Evolutionary conservation across 2,797 vertebrate species (phyloP).

Genomic region (Geotrypetes seraphini): DNA sequence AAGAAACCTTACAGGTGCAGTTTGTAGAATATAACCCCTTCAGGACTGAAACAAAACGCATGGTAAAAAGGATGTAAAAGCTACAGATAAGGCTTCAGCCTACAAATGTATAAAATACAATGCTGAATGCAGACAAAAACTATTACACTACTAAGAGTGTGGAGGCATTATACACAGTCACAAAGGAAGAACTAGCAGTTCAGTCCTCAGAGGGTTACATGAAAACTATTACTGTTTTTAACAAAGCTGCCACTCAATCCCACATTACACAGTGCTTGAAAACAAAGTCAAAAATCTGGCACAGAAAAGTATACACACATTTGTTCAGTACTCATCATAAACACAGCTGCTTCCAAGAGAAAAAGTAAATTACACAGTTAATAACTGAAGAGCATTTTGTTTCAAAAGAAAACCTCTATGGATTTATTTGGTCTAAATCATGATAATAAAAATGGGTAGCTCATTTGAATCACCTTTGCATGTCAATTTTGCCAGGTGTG

Average conservation of each 20-base stretch:
- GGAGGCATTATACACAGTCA: slow-evolving; percentile 26
- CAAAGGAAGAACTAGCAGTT: slow-evolving; percentile 31
- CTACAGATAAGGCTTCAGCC: slow-evolving; percentile 41
- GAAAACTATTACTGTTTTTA: slow-evolving; percentile 51
- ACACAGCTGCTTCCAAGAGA: slow-evolving; percentile 81
- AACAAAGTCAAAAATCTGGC: slow-evolving; percentile 72
- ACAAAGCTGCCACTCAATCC: slow-evolving; percentile 77
- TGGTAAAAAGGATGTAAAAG: slow-evolving; percentile 33
- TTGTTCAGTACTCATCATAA: slow-evolving; percentile 82
- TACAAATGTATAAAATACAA: slow-evolving; percentile 42
- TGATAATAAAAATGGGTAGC: slow-evolving; percentile 22
- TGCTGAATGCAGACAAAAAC: slow-evolving; percentile 35
- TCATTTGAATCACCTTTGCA: slow-evolving; percentile 7
- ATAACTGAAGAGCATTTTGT: slow-evolving; percentile 37
- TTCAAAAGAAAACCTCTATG: slow-evolving; percentile 24
- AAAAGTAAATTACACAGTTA: slow-evolving; percentile 42
- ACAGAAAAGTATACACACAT: slow-evolving; percentile 77
- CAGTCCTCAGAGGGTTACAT: slow-evolving; percentile 55
- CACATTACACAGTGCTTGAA: slow-evolving; percentile 85
- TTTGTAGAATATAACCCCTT: slow-evolving; percentile 83
- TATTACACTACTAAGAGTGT: slow-evolving; percentile 27
- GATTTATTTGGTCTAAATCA: slow-evolving; percentile 41
- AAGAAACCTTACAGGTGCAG: slow-evolving; percentile 90
- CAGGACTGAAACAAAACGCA: slow-evolving; percentile 68
- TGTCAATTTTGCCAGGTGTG: slow-evolving; percentile 1